Evolutionary conservation across 2,888 invertebrate species (phyloP).

Genomic region (Coelinius sp.): DNA sequence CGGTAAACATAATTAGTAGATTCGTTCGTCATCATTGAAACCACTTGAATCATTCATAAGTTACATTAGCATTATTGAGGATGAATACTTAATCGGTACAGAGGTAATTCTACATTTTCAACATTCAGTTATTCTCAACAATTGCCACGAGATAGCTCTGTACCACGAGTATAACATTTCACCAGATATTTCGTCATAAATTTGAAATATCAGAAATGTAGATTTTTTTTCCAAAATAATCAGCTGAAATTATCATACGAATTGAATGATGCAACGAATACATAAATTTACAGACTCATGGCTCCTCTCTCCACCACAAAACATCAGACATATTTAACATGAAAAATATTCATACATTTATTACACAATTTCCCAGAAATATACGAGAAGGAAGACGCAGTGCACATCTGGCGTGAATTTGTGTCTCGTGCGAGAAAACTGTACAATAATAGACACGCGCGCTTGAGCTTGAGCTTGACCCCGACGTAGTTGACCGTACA

Average conservation of each 20-base stretch:
- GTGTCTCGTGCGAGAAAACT: constrained; percentile 11
- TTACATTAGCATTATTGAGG: background rate
- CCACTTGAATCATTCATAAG: background rate
- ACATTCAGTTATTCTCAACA: constrained; percentile 13
- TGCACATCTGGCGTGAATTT: constrained; percentile 24
- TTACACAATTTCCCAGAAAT: constrained; percentile 12
- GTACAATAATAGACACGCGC: constrained; percentile 33
- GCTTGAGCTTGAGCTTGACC: constrained; percentile 39
- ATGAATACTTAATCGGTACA: constrained; percentile 40
- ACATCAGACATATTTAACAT: background rate
- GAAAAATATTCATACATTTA: background rate
- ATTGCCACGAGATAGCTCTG: constrained; percentile 47
- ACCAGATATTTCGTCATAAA: background rate
- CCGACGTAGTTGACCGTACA: constrained; percentile 23
- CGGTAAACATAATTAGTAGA: background rate
- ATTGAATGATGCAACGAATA: background rate
- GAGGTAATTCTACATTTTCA: constrained; percentile 37
- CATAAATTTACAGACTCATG: background rate
- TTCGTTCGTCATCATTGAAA: background rate
- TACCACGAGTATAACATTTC: no score
- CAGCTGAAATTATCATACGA: background rate
- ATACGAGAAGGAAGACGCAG: background rate
- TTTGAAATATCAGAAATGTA: background rate
- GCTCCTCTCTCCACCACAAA: background rate
- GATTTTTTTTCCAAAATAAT: background rate